Conservation (phyloP, 2,888 invertebrate genomes). For the Drosophila ustulata region DNA sequence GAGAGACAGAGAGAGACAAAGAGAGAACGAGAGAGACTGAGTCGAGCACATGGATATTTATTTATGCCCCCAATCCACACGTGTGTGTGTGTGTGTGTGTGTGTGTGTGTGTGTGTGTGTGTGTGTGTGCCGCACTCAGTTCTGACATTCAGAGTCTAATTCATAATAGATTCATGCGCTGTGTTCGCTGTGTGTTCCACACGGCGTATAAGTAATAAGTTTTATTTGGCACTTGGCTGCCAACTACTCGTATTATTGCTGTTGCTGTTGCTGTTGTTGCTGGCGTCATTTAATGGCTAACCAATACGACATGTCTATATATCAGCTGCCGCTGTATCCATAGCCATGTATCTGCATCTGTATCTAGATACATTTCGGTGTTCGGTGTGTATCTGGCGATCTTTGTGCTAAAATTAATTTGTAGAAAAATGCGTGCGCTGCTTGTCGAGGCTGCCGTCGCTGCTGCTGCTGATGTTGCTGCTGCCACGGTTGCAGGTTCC, state of each 20-base stretch:
- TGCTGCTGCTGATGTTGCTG: slow-evolving; percentile 9
- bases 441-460: slow-evolving; percentile 51
- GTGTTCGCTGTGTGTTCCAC: slow-evolving; percentile 49
- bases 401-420: slow-evolving; percentile 80
- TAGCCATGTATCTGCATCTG: slow-evolving; percentile 35
- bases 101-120: slow-evolving; percentile 23
- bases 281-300: slow-evolving; percentile 81
- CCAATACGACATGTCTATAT: slow-evolving; percentile 76
- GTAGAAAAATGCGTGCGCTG: slow-evolving; percentile 80
- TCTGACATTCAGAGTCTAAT: slow-evolving; percentile 79
- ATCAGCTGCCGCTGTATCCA: slow-evolving; percentile 46
- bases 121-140: slow-evolving; percentile 34
- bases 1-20: neutral
- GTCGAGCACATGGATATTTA: slow-evolving; percentile 52
- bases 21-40: slow-evolving; percentile 28
- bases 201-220: slow-evolving; percentile 81
- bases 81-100: slow-evolving; percentile 17
- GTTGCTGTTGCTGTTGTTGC: slow-evolving; percentile 39
- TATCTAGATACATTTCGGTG: slow-evolving; percentile 73
- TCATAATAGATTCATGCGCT: slow-evolving; percentile 79
- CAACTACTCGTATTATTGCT: slow-evolving; percentile 55
- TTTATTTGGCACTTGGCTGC: slow-evolving; percentile 80
- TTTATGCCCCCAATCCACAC: slow-evolving; percentile 53
- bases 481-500: slow-evolving; percentile 24
- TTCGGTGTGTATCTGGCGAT: slow-evolving; percentile 76